Base-by-base conservation (phyloP, 2,113 vertebrate genomes). In the Galemys pyrenaicus region DNA sequence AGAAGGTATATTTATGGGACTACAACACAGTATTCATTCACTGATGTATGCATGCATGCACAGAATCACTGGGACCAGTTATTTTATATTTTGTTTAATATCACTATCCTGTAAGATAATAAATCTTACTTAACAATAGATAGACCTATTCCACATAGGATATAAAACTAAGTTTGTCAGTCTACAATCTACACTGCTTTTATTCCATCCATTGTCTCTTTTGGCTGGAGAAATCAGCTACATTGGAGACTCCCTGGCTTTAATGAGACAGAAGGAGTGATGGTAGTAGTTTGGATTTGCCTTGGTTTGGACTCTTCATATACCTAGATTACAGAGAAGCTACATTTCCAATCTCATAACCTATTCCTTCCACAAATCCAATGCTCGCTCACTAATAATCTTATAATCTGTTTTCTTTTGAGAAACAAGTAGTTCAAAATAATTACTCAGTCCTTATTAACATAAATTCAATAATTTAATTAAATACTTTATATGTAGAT, bases 401-500 rank as follows among this genome's bases (percentile, higher is more conserved):
- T 22, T 67, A 67, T 22, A 92, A 81, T 80, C 46, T 89, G 19
- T 17, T 87, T 88, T 88, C 39, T 78, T 54, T 73, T 56, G 9
- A 4, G 75, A 92, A 92, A 89, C 28, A 85, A 77, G 35, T 9
- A 87, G 30, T 35, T 94, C 67, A 73, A 93, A 87, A 87, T 56
- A 81, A 51, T 71, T 81, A 78, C 24, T n/a, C 26, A 87, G 74
- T 37, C 1, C n/a, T 44, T 13, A 5, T 39, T 56, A 82, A 2
- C 22, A 68, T 68, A 75, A 11, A 74, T 78, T 77, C 87, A 82
- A 81, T 85, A 32, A 87, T 74, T 74, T 87, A 80, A 81, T 60
- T 60, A 77, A 11, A 82, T 51, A 70, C 4, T 56, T 51, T 41
- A 30, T 73, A 46, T 60, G 2, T 3, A 91, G 35, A 65, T 71